Conservation (phyloP, 2,797 vertebrate species). For the Spizella passerina region DNA sequence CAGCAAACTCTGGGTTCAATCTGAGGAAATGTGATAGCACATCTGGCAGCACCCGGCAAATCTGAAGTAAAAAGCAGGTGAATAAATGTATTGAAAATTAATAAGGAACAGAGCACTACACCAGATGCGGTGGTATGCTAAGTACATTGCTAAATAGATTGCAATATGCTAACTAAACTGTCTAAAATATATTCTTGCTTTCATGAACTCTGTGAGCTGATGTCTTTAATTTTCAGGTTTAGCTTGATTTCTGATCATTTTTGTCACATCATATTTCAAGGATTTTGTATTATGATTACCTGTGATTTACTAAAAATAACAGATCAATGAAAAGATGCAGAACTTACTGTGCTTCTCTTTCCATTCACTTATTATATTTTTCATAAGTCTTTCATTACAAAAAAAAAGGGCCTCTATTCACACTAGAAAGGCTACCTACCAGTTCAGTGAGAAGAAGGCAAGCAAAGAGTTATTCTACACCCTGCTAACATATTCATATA, state of each 20-base stretch:
- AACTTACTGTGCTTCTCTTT: constrained; percentile 24
- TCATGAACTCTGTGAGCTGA: background rate
- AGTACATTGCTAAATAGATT: constrained; percentile 37
- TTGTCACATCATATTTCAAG: background rate
- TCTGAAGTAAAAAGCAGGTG: background rate
- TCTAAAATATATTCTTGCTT: constrained; percentile 24
- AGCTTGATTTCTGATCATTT: constrained; percentile 58
- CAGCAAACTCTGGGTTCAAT: background rate
- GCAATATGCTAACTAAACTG: constrained; percentile 23
- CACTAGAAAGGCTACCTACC: constrained; percentile 50
- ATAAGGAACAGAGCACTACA: background rate
- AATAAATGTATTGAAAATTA: constrained; percentile 30
- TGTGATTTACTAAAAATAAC: constrained; percentile 48
- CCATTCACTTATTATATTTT: constrained; percentile 58
- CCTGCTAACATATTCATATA: constrained; percentile 61
- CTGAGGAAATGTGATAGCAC: background rate
- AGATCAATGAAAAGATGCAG: constrained; percentile 36
- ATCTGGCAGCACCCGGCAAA: background rate
- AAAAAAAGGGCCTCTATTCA: constrained; percentile 43
- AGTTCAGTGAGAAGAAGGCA: constrained; percentile 46
- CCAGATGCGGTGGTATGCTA: constrained; percentile 21
- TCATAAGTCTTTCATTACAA: constrained; percentile 53
- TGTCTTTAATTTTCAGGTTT: constrained; percentile 31
- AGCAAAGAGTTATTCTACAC: constrained; percentile 62
- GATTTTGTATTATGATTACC: constrained; percentile 46